phyloP scores from a whole-genome alignment of 2,888 invertebrate species.

The Alcis repandata region DNA sequence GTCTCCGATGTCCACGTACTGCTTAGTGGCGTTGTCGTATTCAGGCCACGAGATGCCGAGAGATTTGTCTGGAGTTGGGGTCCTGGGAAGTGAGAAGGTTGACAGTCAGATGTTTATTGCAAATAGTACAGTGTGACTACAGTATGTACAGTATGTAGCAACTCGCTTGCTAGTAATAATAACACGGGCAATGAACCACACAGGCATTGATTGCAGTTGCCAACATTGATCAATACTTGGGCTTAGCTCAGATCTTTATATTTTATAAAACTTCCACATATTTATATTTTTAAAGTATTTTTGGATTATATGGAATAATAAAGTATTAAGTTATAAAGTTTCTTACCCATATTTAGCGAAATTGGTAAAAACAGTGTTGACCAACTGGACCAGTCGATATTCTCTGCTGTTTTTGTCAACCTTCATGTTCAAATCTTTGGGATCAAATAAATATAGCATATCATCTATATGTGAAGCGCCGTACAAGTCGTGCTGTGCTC shows the following conservation, averaged over 20 bases:
- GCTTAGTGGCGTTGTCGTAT: slow-evolving; percentile 6
- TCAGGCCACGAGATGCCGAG: slow-evolving; percentile 18
- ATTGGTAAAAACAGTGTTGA: slow-evolving; percentile 68
- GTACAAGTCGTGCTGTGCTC: slow-evolving; percentile 9
- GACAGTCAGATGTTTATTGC: too few relatives aligned
- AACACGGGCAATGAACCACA: too few relatives aligned
- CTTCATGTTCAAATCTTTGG: slow-evolving; percentile 40
- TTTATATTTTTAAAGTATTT: background rate
- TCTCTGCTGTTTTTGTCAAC: slow-evolving; percentile 50
- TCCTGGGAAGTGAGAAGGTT: slow-evolving; percentile 18
- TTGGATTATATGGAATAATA: too few relatives aligned
- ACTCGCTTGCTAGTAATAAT: too few relatives aligned
- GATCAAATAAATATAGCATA: slow-evolving; percentile 58
- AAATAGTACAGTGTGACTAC: too few relatives aligned
- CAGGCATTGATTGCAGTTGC: too few relatives aligned
- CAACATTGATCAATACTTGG: too few relatives aligned
- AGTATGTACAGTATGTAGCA: too few relatives aligned
- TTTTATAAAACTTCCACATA: too few relatives aligned
- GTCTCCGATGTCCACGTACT: slow-evolving; percentile 22
- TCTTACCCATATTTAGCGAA: slow-evolving; percentile 72
- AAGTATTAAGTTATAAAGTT: too few relatives aligned
- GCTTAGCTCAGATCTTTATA: too few relatives aligned
- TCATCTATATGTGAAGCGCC: slow-evolving; percentile 54
- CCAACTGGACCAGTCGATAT: slow-evolving; percentile 57
- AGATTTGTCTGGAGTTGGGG: slow-evolving; percentile 5